Evolutionary conservation across 2,888 invertebrate genomes (phyloP), one percentile per base, ranked within the genome.

Genomic region (Polia nebulosa): DNA sequence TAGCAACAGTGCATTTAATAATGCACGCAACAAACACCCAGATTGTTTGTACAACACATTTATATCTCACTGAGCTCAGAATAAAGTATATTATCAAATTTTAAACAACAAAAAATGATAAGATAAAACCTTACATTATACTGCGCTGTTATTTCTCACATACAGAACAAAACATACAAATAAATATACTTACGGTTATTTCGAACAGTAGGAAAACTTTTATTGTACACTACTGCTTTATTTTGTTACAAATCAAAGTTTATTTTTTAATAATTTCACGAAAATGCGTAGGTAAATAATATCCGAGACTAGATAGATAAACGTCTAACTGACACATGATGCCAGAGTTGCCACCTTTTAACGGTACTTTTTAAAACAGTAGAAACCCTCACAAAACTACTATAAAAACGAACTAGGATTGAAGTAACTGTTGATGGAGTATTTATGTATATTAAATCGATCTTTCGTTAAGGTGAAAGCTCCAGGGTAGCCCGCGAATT

Each of bases 211-310:
- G 22, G 27, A 62, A 56, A 72, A 62, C 45, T 20, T 59, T 32
- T 58, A 49, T 52, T 68, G 15, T 58, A 51, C 57, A 69, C 58
- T 63, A 56, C 55, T 51, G 36, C 61, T 75, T 61, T 59, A 34
- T 56, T 59, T 64, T 53, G 32, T 53, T 53, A 59, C 61, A 60
- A 83, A 55, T 65, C 58, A 60, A 66, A 32, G 47, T 41, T 75
- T 72, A 75, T 68, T 84, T 81, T 81, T 62, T 73, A 72, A 63
- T 72, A 75, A 68, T 75, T 76, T 66, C 65, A 76, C 72, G 76
- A 81, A 88, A 87, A 88, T 90, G 88, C 89, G 90, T 90, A 88
- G 85, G 85, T 88, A 89, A 88, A 90, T 88, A 90, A 72, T 65
- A 74, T 67, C 61, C 34, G 25, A 84, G 78, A 78, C 57, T 52